Percentiles rank a stretch among this genome's conserved stretches.
These are phyloP conservation scores for Leptinotarsa undecemlineata DNA, from an alignment of 1,140 invertebrate species.

Conservation along the genomic window DNA sequence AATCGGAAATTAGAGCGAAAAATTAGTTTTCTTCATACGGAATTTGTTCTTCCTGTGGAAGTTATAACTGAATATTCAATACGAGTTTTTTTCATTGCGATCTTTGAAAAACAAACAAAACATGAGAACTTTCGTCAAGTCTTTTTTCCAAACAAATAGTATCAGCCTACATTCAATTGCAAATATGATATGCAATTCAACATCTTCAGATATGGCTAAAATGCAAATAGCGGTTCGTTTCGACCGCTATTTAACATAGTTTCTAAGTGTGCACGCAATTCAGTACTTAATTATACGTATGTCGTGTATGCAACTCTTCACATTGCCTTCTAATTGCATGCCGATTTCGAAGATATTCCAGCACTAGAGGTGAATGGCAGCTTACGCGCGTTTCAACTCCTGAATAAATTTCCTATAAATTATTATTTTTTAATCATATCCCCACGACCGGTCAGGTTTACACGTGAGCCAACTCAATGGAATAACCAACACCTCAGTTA, in stretches of 20 bases:
- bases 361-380: constrained; percentile 18
- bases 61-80: no score
- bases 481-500: neutral
- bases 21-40: no score
- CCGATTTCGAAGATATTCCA: constrained; percentile 40
- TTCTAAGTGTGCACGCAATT: constrained; percentile 38
- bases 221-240: constrained; percentile 21
- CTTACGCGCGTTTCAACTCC: constrained; percentile 19
- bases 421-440: constrained; percentile 33
- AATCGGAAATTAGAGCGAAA: no score
- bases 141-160: no score
- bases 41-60: no score
- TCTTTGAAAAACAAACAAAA: no score
- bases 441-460: neutral
- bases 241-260: constrained; percentile 26
- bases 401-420: constrained; percentile 31
- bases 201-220: constrained; percentile 12
- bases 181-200: constrained; percentile 10
- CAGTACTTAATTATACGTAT: constrained; percentile 39
- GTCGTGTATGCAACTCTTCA: constrained; percentile 42
- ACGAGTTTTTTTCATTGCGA: no score
- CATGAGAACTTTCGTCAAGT: no score
- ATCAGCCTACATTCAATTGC: neutral
- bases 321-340: constrained; percentile 44
- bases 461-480: neutral